Conservation (phyloP, 2,888 invertebrate genomes). For the Acronicta psi region DNA sequence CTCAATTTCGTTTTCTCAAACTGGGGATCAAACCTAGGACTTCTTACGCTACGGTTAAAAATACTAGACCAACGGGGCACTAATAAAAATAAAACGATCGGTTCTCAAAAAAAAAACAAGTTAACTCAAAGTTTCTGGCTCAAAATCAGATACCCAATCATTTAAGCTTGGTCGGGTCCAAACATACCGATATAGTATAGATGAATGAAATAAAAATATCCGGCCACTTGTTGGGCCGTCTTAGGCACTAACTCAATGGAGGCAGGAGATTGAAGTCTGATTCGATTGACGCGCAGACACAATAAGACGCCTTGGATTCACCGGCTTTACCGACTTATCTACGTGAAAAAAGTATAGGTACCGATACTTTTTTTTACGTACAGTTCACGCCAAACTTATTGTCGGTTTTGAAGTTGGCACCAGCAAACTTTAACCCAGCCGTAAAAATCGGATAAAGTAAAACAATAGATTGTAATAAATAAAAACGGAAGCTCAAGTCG, state of each 20-base stretch:
- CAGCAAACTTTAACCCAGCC: no score
- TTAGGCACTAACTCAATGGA: constrained; percentile 47
- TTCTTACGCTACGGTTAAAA: no score
- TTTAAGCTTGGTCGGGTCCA: background rate
- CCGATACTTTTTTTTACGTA: no score
- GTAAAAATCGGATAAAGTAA: no score
- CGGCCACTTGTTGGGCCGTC: constrained; percentile 55
- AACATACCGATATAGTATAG: background rate
- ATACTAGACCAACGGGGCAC: no score
- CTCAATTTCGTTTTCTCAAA: no score
- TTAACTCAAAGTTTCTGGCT: background rate
- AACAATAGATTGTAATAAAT: no score
- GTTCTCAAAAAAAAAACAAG: background rate
- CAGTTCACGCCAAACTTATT: no score
- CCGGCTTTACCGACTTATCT: constrained; percentile 16
- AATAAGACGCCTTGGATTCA: constrained; percentile 28
- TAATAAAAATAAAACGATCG: no score
- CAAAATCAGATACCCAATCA: background rate
- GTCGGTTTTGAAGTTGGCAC: no score
- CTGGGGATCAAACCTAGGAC: no score
- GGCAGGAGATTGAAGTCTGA: constrained; percentile 63
- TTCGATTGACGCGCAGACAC: constrained; percentile 55
- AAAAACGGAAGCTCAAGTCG: no score
- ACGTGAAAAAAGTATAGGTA: constrained; percentile 7
- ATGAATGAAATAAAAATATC: constrained; percentile 15